Conservation (phyloP, 37 sponge, comb jelly and placozoan species). For the Spongilla lacustris region DNA sequence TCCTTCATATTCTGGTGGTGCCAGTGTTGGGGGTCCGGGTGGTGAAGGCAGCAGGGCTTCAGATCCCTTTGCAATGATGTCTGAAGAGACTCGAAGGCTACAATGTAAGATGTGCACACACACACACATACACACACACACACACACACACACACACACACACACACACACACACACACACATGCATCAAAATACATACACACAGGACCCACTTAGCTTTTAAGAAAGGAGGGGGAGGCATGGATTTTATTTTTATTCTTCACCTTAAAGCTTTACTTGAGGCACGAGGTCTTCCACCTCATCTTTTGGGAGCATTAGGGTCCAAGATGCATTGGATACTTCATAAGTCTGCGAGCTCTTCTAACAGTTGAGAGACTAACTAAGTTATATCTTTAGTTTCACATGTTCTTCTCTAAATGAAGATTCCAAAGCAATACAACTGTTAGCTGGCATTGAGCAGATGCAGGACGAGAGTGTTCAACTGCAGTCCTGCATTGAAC, state of each 20-base stretch:
- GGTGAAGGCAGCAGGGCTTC: constrained; percentile 5
- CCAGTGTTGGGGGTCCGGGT: neutral
- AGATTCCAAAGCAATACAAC: constrained; percentile 25
- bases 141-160: no score
- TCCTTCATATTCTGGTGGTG: neutral
- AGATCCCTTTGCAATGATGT: constrained; percentile 47
- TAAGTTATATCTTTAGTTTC: neutral
- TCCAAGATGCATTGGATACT: constrained; percentile 67
- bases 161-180: no score
- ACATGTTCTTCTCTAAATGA: neutral
- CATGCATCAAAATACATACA: no score
- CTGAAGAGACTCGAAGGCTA: constrained; percentile 43
- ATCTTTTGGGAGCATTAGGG: constrained; percentile 76
- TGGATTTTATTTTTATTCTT: neutral
- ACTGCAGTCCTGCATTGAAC: constrained; percentile 84
- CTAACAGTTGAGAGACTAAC: constrained; percentile 52
- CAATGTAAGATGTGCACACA: no score
- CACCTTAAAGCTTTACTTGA: constrained; percentile 75
- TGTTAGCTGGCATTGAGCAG: constrained; percentile 73
- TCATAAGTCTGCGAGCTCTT: constrained; percentile 60
- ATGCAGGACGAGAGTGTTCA: constrained; percentile 79
- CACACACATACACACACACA: no score
- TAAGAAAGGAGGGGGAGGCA: neutral
- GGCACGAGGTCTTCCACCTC: constrained; percentile 76
- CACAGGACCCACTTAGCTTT: no score